Conservation (phyloP, 2,113 vertebrate species). For the Chelonoidis abingdonii region DNA sequence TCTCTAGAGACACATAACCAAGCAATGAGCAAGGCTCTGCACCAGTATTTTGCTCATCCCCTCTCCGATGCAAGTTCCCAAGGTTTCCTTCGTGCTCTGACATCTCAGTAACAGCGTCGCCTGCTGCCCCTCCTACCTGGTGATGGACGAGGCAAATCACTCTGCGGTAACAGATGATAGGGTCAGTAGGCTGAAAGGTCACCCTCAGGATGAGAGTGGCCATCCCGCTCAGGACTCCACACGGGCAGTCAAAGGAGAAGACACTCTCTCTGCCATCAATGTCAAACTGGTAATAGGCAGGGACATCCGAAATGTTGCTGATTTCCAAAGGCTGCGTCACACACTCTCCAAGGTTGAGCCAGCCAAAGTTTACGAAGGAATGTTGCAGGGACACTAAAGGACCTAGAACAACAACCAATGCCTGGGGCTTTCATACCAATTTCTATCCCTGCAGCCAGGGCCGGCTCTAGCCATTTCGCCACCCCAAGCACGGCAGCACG, state of each 20-base stretch:
- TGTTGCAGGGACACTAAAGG: slow-evolving; percentile 82
- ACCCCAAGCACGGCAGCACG: no score
- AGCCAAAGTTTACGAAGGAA: slow-evolving; percentile 83
- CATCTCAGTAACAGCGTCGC: not conserved
- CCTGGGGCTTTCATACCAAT: not conserved
- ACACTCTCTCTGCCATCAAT: slow-evolving; percentile 87
- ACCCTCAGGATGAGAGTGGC: slow-evolving; percentile 76
- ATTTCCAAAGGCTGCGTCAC: slow-evolving; percentile 77
- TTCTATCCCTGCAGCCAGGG: not conserved
- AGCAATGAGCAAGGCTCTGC: not conserved
- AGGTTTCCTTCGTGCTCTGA: not conserved
- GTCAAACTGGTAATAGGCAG: slow-evolving; percentile 87
- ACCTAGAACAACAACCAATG: slow-evolving; percentile 76
- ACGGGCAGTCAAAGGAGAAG: slow-evolving; percentile 84
- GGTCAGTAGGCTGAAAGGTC: slow-evolving; percentile 82
- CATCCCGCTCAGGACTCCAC: slow-evolving; percentile 81
- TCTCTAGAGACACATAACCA: not conserved
- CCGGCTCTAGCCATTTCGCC: no score
- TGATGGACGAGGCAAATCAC: slow-evolving; percentile 90
- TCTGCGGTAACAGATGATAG: slow-evolving; percentile 86
- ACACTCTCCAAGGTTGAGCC: slow-evolving; percentile 78
- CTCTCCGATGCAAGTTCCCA: not conserved
- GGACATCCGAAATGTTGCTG: slow-evolving; percentile 82
- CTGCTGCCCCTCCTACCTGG: slow-evolving; percentile 79
- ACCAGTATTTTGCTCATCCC: not conserved